phyloP scores from a whole-genome alignment of 2,113 vertebrate species.

The Calidris pygmaea region DNA sequence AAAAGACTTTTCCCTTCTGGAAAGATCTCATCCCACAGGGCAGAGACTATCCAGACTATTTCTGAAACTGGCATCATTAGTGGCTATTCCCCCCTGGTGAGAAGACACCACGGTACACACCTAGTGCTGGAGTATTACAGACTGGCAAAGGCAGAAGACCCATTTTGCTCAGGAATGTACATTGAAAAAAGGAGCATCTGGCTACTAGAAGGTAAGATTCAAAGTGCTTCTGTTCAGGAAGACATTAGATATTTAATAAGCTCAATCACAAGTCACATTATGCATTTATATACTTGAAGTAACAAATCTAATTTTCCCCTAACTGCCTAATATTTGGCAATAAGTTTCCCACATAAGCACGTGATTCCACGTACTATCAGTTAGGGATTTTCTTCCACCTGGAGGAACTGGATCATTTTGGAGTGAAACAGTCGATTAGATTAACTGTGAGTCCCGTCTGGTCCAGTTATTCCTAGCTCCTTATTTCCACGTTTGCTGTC shows the following conservation, averaged over 20 bases:
- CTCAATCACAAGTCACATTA: background rate
- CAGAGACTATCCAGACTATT: background rate
- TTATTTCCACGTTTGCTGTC: background rate
- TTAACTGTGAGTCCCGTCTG: background rate
- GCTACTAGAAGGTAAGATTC: background rate
- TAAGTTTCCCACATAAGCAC: background rate
- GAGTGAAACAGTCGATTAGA: background rate
- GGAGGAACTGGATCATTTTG: background rate
- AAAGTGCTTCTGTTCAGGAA: background rate
- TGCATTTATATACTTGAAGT: too few relatives aligned
- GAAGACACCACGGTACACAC: background rate
- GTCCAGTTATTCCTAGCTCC: background rate
- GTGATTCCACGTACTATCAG: background rate
- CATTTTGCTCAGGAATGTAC: background rate
- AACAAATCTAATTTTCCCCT: background rate
- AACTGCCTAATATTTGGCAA: background rate
- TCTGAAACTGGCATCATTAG: background rate
- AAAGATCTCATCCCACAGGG: background rate
- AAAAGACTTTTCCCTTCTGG: background rate
- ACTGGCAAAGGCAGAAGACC: background rate
- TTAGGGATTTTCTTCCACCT: background rate
- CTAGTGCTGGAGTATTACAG: background rate
- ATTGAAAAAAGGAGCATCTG: background rate
- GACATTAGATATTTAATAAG: background rate
- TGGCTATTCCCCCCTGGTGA: background rate